A percentile compares a stretch with the other conserved stretches of the same genome.
Conservation (phyloP, 2,797 vertebrate genomes). For the Chrysocyon brachyurus region DNA sequence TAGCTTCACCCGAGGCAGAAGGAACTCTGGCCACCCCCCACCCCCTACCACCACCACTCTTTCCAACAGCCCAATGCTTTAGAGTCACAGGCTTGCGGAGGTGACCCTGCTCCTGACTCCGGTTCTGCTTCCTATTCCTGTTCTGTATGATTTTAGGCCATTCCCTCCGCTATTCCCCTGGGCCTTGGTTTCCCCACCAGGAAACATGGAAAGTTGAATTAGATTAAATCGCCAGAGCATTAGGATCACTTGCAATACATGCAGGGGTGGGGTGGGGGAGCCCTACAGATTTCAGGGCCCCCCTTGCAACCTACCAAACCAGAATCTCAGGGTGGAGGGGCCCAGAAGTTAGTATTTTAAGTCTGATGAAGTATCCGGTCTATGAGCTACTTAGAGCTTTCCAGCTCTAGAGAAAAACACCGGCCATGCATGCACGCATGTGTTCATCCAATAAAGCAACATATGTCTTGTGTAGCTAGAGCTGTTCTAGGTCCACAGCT, state of each 20-base stretch:
- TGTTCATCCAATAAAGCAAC: background rate
- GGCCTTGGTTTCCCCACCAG: background rate
- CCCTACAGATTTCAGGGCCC: background rate
- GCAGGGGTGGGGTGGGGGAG: too few relatives aligned
- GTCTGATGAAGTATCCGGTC: background rate
- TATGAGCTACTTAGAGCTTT: background rate
- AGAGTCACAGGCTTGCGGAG: background rate
- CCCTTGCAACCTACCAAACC: too few relatives aligned
- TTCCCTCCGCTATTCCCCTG: background rate
- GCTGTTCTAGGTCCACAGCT: background rate
- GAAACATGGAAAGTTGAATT: background rate
- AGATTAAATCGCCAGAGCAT: background rate
- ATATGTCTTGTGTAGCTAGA: background rate
- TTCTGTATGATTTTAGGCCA: background rate
- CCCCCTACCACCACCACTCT: too few relatives aligned
- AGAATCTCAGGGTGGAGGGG: background rate
- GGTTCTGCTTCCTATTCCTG: background rate
- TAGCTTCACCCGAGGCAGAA: too few relatives aligned
- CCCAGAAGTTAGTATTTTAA: background rate
- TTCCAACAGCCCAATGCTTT: accelerated
- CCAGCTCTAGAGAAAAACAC: background rate
- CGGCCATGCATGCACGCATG: accelerated
- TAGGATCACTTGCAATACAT: background rate
- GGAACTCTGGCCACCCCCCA: background rate
- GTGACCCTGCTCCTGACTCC: background rate